Base-by-base conservation (phyloP, 2,888 invertebrate species). In the Hydrotaea diabolus region DNA sequence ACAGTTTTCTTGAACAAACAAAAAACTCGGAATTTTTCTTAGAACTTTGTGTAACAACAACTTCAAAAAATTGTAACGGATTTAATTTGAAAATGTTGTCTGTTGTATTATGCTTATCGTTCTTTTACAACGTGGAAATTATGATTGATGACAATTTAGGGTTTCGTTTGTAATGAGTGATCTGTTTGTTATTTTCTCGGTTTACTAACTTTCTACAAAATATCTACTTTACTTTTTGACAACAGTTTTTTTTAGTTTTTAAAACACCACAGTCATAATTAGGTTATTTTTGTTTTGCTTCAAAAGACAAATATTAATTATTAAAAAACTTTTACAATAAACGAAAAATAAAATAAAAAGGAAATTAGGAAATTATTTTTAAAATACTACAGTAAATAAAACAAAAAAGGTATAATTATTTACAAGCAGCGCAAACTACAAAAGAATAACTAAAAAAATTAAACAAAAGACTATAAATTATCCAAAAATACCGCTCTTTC, bases 221-320 rank as follows among this genome's bases (percentile, higher is more conserved):
- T n/a, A 72, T 79, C 66, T 77, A 79, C 13, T 57, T 77, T 75
- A 78, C 21, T 31, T 81, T 43, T 62, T 26, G 49, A 79, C 23
- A 53, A 53, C 19, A 31, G n/a, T 53, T 73, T 36, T 13, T 69
- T 77, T 66, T 49, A 23, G 49, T 82, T 76, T 85, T 88, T 88
- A 87, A 89, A 89, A 90, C 89, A 90, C 91, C 90, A 90, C 90
- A 91, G 91, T 90, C 90, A 89, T 88, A 76, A 66, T 26, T 26
- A 73, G 49, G n/a, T 21, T 46, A n/a, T 31, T 39, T 71, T 46
- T 36, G 39, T 49, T 74, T 53, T 78, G 31, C 26, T 39, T 9
- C 13, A 39, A 39, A 39, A 1, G 4, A 39, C 39, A 31, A 31
- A 31, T 31, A 4, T n/a, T n/a, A n/a, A n/a, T n/a, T n/a, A n/a